Evolutionary conservation across 2,113 vertebrate genomes (phyloP).

Genomic region (Eulemur macaco): DNA sequence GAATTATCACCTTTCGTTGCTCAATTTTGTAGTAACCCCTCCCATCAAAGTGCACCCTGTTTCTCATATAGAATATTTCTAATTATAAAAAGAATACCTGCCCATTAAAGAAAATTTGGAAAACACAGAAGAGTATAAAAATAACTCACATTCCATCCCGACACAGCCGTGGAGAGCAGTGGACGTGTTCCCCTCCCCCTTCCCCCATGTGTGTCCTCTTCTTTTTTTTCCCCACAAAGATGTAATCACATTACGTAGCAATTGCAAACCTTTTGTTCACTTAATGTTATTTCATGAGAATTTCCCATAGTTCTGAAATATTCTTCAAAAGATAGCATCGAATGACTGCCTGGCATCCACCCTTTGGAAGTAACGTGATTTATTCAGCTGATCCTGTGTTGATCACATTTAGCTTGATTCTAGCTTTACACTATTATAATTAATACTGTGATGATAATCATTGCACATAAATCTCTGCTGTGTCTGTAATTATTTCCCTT

Average conservation of each 20-base stretch:
- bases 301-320: not conserved
- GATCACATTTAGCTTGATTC: constrained; percentile 57
- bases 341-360: not conserved
- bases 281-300: not conserved
- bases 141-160: not conserved
- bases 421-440: constrained; percentile 63
- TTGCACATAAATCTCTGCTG: constrained; percentile 45
- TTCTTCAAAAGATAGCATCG: not conserved
- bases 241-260: not conserved
- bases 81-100: not conserved
- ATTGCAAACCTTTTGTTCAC: constrained; percentile 1
- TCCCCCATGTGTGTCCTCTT: fast-evolving
- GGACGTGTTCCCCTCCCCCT: too few species aligned
- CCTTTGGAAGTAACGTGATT: not conserved
- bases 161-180: not conserved
- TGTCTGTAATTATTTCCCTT: constrained; percentile 64
- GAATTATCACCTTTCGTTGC: not conserved
- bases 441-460: constrained; percentile 61
- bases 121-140: not conserved
- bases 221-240: not conserved
- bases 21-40: not conserved
- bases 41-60: not conserved
- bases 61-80: not conserved
- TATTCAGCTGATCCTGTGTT: constrained; percentile 38
- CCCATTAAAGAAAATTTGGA: not conserved